Evolutionary conservation across 1,140 invertebrate species (phyloP).

Genomic region (Theocolax elegans): DNA sequence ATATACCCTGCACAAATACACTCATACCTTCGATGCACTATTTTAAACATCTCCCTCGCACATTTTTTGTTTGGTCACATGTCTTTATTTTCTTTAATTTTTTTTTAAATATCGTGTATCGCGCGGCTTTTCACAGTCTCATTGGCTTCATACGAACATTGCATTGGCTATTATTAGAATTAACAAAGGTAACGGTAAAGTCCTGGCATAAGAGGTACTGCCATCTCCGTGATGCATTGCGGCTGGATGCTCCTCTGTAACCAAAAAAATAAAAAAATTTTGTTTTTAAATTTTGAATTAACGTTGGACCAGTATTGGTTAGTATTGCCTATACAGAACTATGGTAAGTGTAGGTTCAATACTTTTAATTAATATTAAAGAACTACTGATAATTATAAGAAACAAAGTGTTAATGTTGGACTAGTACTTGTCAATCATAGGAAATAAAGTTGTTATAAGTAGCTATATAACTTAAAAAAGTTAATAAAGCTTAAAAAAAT

Average conservation of each 20-base stretch:
- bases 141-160: slow-evolving; percentile 53
- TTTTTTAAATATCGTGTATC: not conserved
- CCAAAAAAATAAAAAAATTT: slow-evolving; percentile 36
- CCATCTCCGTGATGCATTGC: slow-evolving; percentile 67
- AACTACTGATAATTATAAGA: no score
- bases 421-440: no score
- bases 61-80: not conserved
- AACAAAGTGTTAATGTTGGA: no score
- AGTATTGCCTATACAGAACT: no score
- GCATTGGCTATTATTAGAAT: slow-evolving; percentile 53
- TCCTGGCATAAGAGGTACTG: slow-evolving; percentile 50
- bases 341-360: no score
- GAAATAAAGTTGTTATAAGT: no score
- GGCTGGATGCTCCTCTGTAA: slow-evolving; percentile 67
- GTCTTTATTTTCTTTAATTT: not conserved
- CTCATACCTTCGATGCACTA: not conserved
- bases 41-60: not conserved
- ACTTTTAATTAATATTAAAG: no score
- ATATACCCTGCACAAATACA: slow-evolving; percentile 32
- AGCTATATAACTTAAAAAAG: no score
- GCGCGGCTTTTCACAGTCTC: not conserved
- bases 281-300: no score
- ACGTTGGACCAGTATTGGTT: no score
- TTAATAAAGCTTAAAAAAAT: no score
- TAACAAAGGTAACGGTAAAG: slow-evolving; percentile 51